Base-by-base conservation (phyloP, 2,888 invertebrate genomes). In the Tillus elongatus region DNA sequence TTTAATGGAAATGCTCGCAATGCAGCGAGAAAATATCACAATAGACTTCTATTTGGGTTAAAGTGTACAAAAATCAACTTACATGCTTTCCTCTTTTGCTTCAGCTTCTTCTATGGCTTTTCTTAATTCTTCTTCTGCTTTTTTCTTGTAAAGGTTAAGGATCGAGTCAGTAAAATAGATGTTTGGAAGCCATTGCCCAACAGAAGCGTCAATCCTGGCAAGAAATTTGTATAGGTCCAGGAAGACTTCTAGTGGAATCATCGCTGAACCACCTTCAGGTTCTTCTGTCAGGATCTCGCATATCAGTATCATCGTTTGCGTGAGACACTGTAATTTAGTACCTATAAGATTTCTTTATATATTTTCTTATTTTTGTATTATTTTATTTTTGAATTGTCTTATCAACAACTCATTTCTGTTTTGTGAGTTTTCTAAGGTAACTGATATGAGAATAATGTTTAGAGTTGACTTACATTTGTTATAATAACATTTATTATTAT, bases 201-300 rank as follows among this genome's bases (percentile, higher is more conserved):
- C 56, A 0, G 73, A 71, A 0, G 73, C 75, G 46, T 79, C 76
- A 13, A 79, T 66, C 1, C 50, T 46, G 0, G 79, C 78, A 27
- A 80, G 52, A 45, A 70, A 75, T 12, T 52, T 56, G 61, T 78
- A 79, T 60, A 79, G 70, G 24, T 66, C 66, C 33, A 76, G 15
- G 52, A 85, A 84, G 15, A 75, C 69, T 14, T 72, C 65, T 2
- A 77, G 62, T 0, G 82, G 74, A 28, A 90, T 78, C 50, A 81
- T 77, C 0, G 85, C 79, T 0, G 82, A 79, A 0, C 86, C 87
- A 1, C 89, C 89, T 39, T 88, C 88, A 0, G 87, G 82, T 54
- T 89, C 88, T 43, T 82, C 79, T 0, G 87, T 86, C 35, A 88
- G 66, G 0, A 86, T 72, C 57, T 89, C 86, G 59, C 89, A 90